Evolutionary conservation across 2,113 vertebrate species (phyloP).

Genomic region (Melanotaenia duboulayi): DNA sequence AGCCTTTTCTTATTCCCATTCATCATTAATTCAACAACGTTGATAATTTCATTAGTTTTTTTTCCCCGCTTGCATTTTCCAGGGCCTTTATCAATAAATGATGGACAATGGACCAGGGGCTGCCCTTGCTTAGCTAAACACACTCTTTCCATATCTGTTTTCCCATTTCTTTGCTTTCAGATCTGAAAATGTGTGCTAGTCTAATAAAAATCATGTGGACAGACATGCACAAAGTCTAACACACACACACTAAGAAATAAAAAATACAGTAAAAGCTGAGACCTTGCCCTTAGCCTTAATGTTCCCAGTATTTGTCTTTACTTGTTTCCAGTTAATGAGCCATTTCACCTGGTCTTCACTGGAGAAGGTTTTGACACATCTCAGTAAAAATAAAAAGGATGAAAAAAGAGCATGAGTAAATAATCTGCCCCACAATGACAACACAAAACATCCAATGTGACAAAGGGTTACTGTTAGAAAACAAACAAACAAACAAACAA

Average conservation of each 20-base stretch:
- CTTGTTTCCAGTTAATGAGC: not conserved
- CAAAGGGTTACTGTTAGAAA: too few species aligned
- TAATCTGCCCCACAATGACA: not conserved
- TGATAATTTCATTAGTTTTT: conserved; percentile 98
- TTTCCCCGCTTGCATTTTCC: conserved; percentile 75
- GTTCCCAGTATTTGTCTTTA: not conserved
- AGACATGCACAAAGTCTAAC: too few species aligned
- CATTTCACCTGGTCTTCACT: not conserved
- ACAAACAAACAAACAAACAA: not conserved
- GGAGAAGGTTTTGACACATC: not conserved
- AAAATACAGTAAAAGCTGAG: not conserved
- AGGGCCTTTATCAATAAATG: conserved; percentile 94
- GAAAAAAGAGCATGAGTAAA: not conserved
- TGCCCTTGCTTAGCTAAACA: conserved; percentile 84
- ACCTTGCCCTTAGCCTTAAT: not conserved
- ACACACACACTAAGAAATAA: not conserved
- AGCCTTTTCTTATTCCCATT: conserved; percentile 94
- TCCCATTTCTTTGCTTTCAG: conserved; percentile 34
- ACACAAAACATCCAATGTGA: not conserved
- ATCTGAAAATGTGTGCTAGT: conserved; percentile 40
- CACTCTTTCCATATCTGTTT: conserved; percentile 57
- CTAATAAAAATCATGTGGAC: conserved; percentile 8
- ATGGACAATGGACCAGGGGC: conserved; percentile 87
- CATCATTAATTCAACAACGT: conserved; percentile 99
- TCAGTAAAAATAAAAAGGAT: not conserved